These are phyloP conservation scores for Xiphophorus birchmanni DNA, from an alignment of 2,797 vertebrate genomes.

Conservation along the genomic window DNA sequence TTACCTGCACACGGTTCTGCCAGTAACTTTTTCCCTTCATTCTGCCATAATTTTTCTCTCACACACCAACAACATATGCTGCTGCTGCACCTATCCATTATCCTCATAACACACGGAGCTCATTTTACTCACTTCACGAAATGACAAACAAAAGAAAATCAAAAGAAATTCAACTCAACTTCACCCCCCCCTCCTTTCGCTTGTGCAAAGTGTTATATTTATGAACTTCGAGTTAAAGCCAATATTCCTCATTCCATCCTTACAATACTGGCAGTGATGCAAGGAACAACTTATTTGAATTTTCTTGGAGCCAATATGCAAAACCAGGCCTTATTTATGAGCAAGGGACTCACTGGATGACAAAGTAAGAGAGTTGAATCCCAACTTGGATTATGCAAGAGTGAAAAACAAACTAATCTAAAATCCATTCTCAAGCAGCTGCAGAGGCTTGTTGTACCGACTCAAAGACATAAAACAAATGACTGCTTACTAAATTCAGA, in stretches of 20 bases:
- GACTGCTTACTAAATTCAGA: not conserved
- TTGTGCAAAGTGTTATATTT: conserved; percentile 2
- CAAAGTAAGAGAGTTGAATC: conserved; percentile 23
- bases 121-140: conserved; percentile 25
- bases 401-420: conserved; percentile 43
- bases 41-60: not conserved
- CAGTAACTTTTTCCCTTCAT: conserved; percentile 12
- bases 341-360: conserved; percentile 24
- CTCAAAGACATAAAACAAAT: not conserved
- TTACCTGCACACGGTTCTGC: conserved; percentile 28
- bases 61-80: conserved; percentile 1
- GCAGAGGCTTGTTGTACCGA: not conserved
- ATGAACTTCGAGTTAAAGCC: conserved; percentile 5
- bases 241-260: not conserved
- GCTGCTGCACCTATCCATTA: conserved; percentile 18
- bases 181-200: not conserved
- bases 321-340: conserved; percentile 46
- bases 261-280: conserved; percentile 15
- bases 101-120: conserved; percentile 28
- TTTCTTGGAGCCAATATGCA: conserved; percentile 39
- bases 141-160: conserved; percentile 11
- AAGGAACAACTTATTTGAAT: conserved; percentile 22
- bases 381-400: conserved; percentile 42
- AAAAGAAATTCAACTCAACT: conserved; percentile 2
- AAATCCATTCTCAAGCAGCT: conserved; percentile 14